These are phyloP conservation scores for Drosophila nikananu DNA, from an alignment of 1,140 invertebrate species.

Conservation along the genomic window DNA sequence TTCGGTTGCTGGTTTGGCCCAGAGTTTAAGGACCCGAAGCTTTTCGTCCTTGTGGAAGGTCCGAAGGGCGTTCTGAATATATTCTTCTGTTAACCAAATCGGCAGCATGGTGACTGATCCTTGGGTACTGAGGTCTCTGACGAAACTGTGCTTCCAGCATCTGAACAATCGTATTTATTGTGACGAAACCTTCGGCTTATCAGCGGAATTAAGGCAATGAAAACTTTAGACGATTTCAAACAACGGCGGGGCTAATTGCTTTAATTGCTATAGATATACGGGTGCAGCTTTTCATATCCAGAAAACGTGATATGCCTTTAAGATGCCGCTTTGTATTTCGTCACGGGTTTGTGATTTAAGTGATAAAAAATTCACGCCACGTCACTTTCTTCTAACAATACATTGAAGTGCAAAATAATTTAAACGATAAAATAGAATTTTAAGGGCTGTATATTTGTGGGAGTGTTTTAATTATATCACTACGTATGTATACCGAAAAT, in stretches of 20 bases:
- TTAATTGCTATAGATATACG: no score
- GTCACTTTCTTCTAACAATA: background rate
- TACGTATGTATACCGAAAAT: no score
- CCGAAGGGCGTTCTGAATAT: constrained; percentile 52
- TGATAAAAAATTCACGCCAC: background rate
- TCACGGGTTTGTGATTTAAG: background rate
- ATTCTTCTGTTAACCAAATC: constrained; percentile 66
- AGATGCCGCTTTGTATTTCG: background rate
- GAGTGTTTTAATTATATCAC: no score
- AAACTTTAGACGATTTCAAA: background rate
- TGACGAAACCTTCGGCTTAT: constrained; percentile 18
- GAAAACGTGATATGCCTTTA: background rate
- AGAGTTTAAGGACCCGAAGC: constrained; percentile 48
- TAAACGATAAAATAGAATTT: background rate
- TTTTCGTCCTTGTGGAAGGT: constrained; percentile 47
- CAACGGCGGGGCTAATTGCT: background rate
- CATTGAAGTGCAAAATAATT: background rate
- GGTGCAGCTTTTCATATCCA: background rate
- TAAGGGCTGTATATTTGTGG: no score
- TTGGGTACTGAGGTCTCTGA: constrained; percentile 4
- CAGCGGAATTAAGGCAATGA: constrained; percentile 7
- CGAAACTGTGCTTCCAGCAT: constrained; percentile 6
- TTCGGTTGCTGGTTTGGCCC: constrained; percentile 46
- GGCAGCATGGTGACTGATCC: constrained; percentile 29
- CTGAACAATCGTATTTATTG: constrained; percentile 35